phyloP scores from a whole-genome alignment of 2,888 invertebrate species.

The Polyommatus iphigenia region DNA sequence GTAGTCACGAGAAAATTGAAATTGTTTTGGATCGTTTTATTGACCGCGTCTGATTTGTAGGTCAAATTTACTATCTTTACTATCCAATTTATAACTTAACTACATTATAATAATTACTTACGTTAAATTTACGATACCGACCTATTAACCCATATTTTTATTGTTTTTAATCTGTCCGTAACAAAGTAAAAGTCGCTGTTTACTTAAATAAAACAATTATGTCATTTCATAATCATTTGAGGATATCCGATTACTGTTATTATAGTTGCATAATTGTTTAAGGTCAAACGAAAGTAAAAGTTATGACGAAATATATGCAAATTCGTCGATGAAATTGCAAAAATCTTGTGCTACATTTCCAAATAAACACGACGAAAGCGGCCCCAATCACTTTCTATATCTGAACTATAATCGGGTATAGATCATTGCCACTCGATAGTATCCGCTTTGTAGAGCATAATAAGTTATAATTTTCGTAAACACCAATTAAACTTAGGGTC shows the following conservation, averaged over 20 bases:
- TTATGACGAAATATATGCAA: constrained; percentile 18
- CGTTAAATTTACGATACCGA: background rate
- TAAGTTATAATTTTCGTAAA: no score
- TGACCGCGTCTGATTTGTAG: background rate
- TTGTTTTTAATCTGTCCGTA: background rate
- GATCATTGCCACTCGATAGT: background rate
- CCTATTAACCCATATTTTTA: background rate
- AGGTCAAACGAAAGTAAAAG: constrained; percentile 16
- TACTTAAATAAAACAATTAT: background rate
- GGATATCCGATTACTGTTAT: constrained; percentile 13
- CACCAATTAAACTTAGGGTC: no score
- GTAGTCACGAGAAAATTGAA: no score
- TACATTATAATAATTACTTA: background rate
- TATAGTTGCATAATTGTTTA: constrained; percentile 16
- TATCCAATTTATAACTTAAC: background rate
- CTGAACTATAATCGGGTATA: constrained; percentile 2
- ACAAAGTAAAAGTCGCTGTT: background rate
- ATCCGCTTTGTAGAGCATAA: background rate
- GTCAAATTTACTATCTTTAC: no score
- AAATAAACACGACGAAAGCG: constrained; percentile 13
- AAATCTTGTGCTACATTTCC: constrained; percentile 6
- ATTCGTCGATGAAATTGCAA: constrained; percentile 27
- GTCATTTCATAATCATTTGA: constrained; percentile 4
- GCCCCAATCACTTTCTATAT: constrained; percentile 16
- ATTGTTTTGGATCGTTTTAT: no score